These are phyloP conservation scores for Enteromius argenteus DNA, from an alignment of 2,797 vertebrate species.

Conservation along the genomic window DNA sequence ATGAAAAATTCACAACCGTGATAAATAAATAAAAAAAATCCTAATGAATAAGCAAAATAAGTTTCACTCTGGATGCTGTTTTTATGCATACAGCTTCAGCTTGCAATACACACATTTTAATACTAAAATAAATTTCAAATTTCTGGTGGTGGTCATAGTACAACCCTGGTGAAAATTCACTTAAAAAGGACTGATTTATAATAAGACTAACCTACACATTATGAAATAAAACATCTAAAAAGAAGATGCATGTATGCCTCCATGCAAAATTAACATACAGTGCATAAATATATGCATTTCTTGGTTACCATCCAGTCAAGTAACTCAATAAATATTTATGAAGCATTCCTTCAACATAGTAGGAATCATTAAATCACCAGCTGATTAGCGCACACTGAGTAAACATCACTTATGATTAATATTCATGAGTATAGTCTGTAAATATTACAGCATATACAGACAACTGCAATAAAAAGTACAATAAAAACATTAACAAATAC, in stretches of 20 bases:
- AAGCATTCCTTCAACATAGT: neutral
- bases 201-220: neutral
- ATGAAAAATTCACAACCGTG: neutral
- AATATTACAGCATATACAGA: neutral
- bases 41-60: neutral
- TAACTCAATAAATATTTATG: neutral
- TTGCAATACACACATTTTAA: neutral
- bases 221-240: neutral
- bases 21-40: accelerated
- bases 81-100: neutral
- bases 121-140: neutral
- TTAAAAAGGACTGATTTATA: neutral
- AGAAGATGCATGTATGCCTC: neutral
- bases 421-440: neutral
- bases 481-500: neutral
- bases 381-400: neutral
- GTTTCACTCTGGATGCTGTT: neutral
- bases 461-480: neutral
- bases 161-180: neutral
- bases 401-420: neutral
- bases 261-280: neutral
- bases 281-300: neutral
- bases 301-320: neutral
- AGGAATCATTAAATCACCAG: neutral
- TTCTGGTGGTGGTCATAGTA: neutral